Base-by-base conservation (phyloP, 2,888 invertebrate species). In the Kryphioiulus occultus region DNA sequence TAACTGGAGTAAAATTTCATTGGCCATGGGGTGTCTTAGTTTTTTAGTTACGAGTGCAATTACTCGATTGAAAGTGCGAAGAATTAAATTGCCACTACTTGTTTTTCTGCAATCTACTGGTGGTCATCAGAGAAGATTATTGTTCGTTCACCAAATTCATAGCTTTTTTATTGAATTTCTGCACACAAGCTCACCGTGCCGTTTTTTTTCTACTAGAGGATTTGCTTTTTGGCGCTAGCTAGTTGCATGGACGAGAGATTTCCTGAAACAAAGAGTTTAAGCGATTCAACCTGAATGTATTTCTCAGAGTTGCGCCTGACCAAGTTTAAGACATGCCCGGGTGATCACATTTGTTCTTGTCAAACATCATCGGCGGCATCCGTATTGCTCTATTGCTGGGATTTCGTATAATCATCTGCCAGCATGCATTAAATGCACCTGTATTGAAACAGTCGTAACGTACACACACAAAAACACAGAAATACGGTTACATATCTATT, bases 361-460 rank as follows among this genome's bases (percentile, higher is more conserved):
- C 59, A 59, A 59, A 59, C 59, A 59, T 59, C 59, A 59, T 59
- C 59, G n/a, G 59, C 22, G n/a, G 59, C n/a, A n/a, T 59, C 59
- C 59, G 59, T 59, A 22, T 59, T 59, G n/a, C 22, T 10, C 0
- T 59, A 59, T n/a, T 59, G n/a, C 59, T 17, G 4, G 59, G 59
- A 59, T 59, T 22, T 59, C 59, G 59, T 59, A 17, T 59, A 59
- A 59, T 59, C n/a, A 59, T 59, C 59, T 59, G 59, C n/a, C 59
- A 59, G 22, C 59, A 59, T 22, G 59, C n/a, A 59, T 59, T 59
- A 47, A 47, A 47, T 47, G 12, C 15, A 17, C 3, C 47, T 4
- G 47, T 9, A 39, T 39, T 39, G 39, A 3, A 39, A 5, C 39
- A 39, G 39, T 9, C 39, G 39, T 39, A 39, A 39, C n/a, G n/a